Percentiles rank a stretch among this genome's conserved stretches.
phyloP scores from a whole-genome alignment of 1,140 invertebrate species.

The Pseudomyrmex sp. region DNA sequence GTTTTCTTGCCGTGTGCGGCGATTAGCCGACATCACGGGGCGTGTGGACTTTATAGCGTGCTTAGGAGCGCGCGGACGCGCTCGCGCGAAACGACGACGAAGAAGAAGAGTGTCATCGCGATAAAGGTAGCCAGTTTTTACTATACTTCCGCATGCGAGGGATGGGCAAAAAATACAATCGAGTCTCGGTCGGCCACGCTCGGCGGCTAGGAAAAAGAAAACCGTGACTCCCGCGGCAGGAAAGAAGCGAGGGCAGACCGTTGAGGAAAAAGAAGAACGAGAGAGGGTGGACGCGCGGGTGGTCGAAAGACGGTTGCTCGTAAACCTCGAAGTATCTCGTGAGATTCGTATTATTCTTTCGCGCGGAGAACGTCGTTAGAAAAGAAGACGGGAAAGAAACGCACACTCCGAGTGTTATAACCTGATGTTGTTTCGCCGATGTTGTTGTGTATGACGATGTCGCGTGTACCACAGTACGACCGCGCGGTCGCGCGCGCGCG shows the following conservation, averaged over 20 bases:
- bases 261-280: neutral
- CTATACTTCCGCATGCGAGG: neutral
- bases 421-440: neutral
- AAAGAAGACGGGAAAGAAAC: constrained; percentile 8
- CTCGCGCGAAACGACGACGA: neutral
- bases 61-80: constrained; percentile 1
- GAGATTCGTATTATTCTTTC: constrained; percentile 71
- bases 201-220: neutral
- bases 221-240: neutral
- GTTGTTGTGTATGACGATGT: neutral
- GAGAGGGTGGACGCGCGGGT: constrained; percentile 9
- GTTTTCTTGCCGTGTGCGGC: constrained; percentile 7
- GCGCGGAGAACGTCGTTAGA: constrained; percentile 58
- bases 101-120: constrained; percentile 15
- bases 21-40: constrained; percentile 34
- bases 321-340: constrained; percentile 59
- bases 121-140: constrained; percentile 55
- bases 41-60: constrained; percentile 31
- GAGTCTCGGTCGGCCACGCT: constrained; percentile 47
- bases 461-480: neutral
- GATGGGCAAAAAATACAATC: constrained; percentile 52
- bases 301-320: constrained; percentile 39
- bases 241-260: constrained; percentile 21
- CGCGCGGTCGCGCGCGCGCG: neutral
- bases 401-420: constrained; percentile 5